Evolutionary conservation across 1,140 invertebrate genomes (phyloP), one percentile per base, ranked within the genome.

Genomic region (Mercenaria mercenaria): DNA sequence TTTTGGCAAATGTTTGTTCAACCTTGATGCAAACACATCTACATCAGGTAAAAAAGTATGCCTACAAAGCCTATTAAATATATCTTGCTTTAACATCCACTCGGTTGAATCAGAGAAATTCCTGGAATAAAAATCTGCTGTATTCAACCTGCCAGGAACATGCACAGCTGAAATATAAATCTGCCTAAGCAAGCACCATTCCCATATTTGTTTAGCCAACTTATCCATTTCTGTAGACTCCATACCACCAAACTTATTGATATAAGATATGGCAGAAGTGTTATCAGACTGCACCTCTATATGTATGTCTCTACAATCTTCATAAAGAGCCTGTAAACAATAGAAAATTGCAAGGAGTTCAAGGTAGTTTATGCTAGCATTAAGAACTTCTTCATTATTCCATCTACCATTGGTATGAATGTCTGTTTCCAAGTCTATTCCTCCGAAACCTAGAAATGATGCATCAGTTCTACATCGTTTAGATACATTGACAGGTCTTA

Each of bases 1-100:
- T 18, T 3, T 79, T 29, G 50, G 41, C 23, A 89, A 59, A 80
- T 90, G 61, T 41, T 47, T 50, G 87, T 92, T 93, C 32, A 91
- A 15, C 26, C 90, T 56, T n/a, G 88, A 89, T 15, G 92, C 88
- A 91, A 93, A 93, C 26, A 93, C 43, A 79, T 91, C 91, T 74
- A 92, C 90, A 2, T 92, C 72, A 50, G 81, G 85, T 29, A 8
- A 29, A 37, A 79, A 76, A 50, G 37, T 50, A 26, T 61, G 18
- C 15, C 11, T 52, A 74, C 23, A 91, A 26, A 83, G 59, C 23
- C 74, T 26, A 18, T 83, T 3, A 90, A 91, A 91, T 26, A 89
- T 74, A 56, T 59, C 50, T 34, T 20, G 41, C 20, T 82, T 89
- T 43, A 83, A 26, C 72, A 76, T 74, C 80, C 88, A 84, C 29